Evolutionary conservation across 2,113 vertebrate species (phyloP), one percentile per base, ranked within the genome.

Genomic region (Lepisosteus osseus): DNA sequence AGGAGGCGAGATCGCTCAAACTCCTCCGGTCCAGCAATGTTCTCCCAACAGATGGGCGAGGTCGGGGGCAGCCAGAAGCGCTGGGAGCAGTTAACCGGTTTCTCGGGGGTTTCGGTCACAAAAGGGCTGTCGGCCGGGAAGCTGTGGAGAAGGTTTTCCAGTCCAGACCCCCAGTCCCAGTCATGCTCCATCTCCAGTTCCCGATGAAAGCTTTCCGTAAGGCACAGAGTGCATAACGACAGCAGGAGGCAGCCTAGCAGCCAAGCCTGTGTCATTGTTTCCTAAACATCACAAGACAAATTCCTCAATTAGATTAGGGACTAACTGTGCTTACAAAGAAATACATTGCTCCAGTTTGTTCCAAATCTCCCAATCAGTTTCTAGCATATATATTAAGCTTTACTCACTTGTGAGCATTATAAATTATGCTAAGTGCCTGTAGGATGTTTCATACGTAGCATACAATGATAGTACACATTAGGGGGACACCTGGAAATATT

Each of bases 111-210:
- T 69, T 88, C 87, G 0, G 79, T 79, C 6, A 83, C 11, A 41
- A 90, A 87, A 42, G 89, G 87, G 68, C 89, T 90, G 80, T 93
- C 91, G 6, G 88, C 92, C 0, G 87, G 87, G 57, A 90, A 90
- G 73, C 78, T 87, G 79, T 89, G 79, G 3, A 90, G 83, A 44
- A 90, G 83, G 68, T 91, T 86, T 44, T 82, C 78, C 41, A 86
- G 75, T 8, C 92, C 92, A 17, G 92, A 93, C 4, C 89, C 87
- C 88, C 84, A 87, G 54, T 90, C 86, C 86, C 68, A n/a, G 17
- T 81, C 82, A 64, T 45, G 41, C 61, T 3, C 56, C 3, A 29
- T 72, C 65, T 55, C n/a, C n/a, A 65, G 74, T 64, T 40, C 72
- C 47, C 67, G 72, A 68, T 65, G 54, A 67, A 67, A 72, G 43